A percentile compares a stretch with the other conserved stretches of the same genome.
These are phyloP conservation scores for Carettochelys insculpta DNA, from an alignment of 2,113 vertebrate genomes.

Conservation along the genomic window DNA sequence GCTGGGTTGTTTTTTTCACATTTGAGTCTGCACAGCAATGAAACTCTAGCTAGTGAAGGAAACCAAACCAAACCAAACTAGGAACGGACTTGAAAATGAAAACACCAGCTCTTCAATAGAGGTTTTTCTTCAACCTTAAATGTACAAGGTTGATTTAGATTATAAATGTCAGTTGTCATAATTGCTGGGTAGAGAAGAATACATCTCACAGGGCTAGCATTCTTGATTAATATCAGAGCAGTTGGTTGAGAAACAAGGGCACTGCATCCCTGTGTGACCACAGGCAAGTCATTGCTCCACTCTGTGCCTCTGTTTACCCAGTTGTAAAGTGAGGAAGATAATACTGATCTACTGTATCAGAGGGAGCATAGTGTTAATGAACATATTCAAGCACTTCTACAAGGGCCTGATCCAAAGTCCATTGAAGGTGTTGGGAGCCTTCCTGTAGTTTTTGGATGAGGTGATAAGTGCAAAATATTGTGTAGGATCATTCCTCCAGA, in stretches of 20 bases:
- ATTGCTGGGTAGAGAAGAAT: neutral
- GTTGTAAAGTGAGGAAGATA: constrained; percentile 37
- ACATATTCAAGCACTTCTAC: neutral
- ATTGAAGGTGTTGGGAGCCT: neutral
- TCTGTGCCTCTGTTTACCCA: constrained; percentile 21
- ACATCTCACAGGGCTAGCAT: neutral
- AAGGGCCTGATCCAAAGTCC: neutral
- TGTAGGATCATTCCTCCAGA: neutral
- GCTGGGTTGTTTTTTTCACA: constrained; percentile 55
- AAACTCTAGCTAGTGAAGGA: constrained; percentile 58
- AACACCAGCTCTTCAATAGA: constrained; percentile 60
- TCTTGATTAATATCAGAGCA: neutral
- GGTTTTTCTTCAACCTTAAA: constrained; percentile 61
- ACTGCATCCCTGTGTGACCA: neutral
- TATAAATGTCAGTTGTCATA: constrained; percentile 31
- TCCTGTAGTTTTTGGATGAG: neutral
- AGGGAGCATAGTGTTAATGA: rapidly evolving
- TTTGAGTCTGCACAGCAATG: constrained; percentile 62
- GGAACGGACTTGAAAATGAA: constrained; percentile 62
- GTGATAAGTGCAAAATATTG: neutral
- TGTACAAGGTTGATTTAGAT: constrained; percentile 37
- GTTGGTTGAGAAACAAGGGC: neutral
- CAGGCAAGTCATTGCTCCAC: neutral
- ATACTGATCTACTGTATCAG: neutral
- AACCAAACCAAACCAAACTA: constrained; percentile 30